Evolutionary conservation across 2,113 vertebrate genomes (phyloP).

Genomic region (Burhinus oedicnemus): DNA sequence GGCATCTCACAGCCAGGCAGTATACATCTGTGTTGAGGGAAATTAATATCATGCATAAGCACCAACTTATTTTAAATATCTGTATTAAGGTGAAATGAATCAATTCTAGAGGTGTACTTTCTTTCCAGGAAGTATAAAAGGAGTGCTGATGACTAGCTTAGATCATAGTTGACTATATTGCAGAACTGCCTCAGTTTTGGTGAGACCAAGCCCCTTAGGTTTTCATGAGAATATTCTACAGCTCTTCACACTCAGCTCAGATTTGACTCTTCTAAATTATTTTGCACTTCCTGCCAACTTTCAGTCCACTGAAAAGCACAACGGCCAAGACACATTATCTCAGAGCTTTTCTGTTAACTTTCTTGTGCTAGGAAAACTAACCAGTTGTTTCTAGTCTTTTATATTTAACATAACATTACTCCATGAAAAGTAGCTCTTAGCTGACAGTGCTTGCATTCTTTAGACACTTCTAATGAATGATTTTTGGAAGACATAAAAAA

Average conservation of each 20-base stretch:
- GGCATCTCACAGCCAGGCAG: neutral
- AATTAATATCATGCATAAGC: neutral
- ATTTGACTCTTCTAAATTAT: neutral
- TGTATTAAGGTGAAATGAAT: neutral
- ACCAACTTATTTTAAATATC: neutral
- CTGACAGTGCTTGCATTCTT: neutral
- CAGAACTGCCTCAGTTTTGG: neutral
- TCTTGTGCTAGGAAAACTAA: neutral
- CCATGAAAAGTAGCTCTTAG: neutral
- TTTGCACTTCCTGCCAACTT: neutral
- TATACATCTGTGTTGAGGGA: neutral
- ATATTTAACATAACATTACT: neutral
- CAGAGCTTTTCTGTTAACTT: neutral
- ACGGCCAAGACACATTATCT: neutral
- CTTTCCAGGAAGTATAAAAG: neutral
- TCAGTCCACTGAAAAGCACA: neutral
- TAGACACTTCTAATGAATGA: fast-evolving
- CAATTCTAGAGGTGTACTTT: neutral
- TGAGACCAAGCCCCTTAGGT: neutral
- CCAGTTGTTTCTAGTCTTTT: neutral
- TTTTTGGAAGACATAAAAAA: neutral
- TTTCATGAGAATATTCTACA: neutral
- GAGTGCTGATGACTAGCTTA: neutral
- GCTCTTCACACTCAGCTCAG: neutral
- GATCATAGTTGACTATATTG: neutral